These are phyloP conservation scores for Lasioglossum baleicum DNA, from an alignment of 1,140 invertebrate genomes.

Conservation along the genomic window DNA sequence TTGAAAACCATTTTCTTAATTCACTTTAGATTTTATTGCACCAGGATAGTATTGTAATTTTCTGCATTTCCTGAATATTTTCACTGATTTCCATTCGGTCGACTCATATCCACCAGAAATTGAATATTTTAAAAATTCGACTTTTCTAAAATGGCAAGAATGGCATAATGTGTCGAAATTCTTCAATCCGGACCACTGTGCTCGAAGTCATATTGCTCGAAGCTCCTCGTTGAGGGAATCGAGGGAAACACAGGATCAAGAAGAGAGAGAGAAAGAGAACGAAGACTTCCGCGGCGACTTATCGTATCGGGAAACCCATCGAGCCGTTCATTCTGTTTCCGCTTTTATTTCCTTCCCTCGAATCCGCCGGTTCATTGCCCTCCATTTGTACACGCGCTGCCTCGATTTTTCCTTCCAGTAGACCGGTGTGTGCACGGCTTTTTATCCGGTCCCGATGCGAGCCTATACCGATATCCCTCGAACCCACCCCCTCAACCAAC, in stretches of 20 bases:
- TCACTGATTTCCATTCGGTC: too few species aligned
- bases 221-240: background rate
- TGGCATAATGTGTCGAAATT: too few species aligned
- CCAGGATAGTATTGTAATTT: too few species aligned
- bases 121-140: too few species aligned
- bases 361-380: slow-evolving; percentile 83
- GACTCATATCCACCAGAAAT: too few species aligned
- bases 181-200: too few species aligned
- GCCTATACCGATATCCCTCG: slow-evolving; percentile 30
- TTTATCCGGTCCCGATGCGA: slow-evolving; percentile 51
- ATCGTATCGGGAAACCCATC: slow-evolving; percentile 73
- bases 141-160: too few species aligned
- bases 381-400: slow-evolving; percentile 71
- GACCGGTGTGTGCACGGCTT: slow-evolving; percentile 37
- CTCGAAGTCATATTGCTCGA: slow-evolving; percentile 22
- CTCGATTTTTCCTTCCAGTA: slow-evolving; percentile 46
- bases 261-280: slow-evolving; percentile 38
- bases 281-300: slow-evolving; percentile 67
- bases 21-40: too few species aligned
- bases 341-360: slow-evolving; percentile 80
- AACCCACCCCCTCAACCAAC: background rate
- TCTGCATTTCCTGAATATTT: too few species aligned
- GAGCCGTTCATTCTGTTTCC: slow-evolving; percentile 73
- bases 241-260: background rate
- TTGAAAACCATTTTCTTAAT: too few species aligned